phyloP scores from a whole-genome alignment of 2,797 vertebrate genomes.

The Heterohyrax brucei region DNA sequence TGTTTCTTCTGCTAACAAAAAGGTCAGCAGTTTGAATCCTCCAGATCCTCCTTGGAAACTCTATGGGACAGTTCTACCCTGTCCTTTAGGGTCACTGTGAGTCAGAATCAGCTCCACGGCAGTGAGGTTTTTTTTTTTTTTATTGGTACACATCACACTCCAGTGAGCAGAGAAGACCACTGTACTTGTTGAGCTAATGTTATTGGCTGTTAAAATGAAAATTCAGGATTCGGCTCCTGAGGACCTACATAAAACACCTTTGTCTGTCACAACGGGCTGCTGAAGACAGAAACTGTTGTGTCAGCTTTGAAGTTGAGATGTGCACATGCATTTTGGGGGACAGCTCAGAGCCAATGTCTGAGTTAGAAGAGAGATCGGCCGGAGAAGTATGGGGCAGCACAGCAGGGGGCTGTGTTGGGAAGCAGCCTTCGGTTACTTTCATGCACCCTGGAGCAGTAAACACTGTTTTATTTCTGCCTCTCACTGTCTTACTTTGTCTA shows the following conservation, averaged over 20 bases:
- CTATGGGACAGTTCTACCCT: too few relatives aligned
- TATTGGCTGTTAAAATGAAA: background rate
- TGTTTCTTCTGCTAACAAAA: too few relatives aligned
- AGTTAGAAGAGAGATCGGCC: background rate
- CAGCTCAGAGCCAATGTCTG: background rate
- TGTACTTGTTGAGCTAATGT: background rate
- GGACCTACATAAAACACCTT: background rate
- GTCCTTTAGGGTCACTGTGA: too few relatives aligned
- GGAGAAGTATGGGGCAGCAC: background rate
- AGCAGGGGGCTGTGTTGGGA: background rate
- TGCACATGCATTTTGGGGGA: background rate
- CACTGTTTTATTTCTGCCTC: slow-evolving; percentile 1
- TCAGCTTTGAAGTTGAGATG: background rate
- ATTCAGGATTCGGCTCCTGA: background rate
- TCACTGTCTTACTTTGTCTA: background rate
- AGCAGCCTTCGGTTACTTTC: background rate
- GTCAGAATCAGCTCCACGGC: too few relatives aligned
- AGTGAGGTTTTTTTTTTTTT: too few relatives aligned
- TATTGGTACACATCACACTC: background rate
- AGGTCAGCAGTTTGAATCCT: too few relatives aligned
- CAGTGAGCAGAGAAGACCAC: background rate
- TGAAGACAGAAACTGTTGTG: background rate
- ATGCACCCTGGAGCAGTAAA: background rate
- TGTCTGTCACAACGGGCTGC: background rate
- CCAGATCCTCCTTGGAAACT: too few relatives aligned